These are phyloP conservation scores for Clepsis dumicolana DNA, from an alignment of 2,888 invertebrate genomes.

Conservation along the genomic window DNA sequence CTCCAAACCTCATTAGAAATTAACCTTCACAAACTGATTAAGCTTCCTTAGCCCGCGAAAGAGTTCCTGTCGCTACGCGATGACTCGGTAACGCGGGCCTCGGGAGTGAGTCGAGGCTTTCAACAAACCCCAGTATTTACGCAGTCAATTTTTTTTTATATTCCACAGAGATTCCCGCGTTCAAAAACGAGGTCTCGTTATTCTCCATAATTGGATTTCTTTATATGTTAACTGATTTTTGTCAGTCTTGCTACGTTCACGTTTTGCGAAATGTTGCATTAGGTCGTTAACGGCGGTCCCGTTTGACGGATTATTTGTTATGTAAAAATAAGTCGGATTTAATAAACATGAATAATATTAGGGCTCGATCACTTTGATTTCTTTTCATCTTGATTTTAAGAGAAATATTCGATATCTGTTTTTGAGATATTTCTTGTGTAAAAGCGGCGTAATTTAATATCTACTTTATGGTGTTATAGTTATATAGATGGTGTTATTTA, in stretches of 20 bases:
- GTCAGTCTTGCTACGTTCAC: conserved; percentile 45
- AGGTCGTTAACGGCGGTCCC: conserved; percentile 26
- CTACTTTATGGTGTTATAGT: not conserved
- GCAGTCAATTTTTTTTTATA: conserved; percentile 56
- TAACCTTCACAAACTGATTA: not conserved
- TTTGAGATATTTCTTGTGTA: not conserved
- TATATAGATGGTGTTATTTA: too few relatives aligned
- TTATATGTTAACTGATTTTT: conserved; percentile 55
- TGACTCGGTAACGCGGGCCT: conserved; percentile 44
- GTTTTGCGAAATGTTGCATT: conserved; percentile 29
- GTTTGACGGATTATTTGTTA: conserved; percentile 21
- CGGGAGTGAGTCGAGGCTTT: conserved; percentile 45
- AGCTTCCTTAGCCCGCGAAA: conserved; percentile 26
- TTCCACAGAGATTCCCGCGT: conserved; percentile 58
- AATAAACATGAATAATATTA: conserved; percentile 10
- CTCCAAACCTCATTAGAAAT: not conserved
- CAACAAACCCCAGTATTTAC: conserved; percentile 54
- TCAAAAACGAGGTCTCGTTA: conserved; percentile 62
- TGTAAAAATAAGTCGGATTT: conserved; percentile 4
- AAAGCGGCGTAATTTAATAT: not conserved
- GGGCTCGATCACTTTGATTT: not conserved
- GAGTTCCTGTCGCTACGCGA: conserved; percentile 39
- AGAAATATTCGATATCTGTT: not conserved
- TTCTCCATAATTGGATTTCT: conserved; percentile 60
- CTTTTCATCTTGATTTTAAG: not conserved